Conservation (phyloP, 2,113 vertebrate genomes). For the Menura novaehollandiae region DNA sequence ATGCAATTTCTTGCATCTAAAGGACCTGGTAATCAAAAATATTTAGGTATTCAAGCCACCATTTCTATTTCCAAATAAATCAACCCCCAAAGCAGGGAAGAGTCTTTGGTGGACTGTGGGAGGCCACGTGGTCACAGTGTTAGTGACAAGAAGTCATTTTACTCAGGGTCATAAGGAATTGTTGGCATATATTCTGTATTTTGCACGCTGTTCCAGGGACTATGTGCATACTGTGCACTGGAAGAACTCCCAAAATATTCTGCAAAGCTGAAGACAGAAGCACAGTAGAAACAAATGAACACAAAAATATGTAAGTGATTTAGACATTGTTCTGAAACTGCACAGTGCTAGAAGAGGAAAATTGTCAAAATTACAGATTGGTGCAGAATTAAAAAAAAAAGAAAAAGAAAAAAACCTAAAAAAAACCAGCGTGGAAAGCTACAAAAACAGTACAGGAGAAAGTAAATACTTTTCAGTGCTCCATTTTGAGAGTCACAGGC, state of each 20-base stretch:
- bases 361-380: fast-evolving
- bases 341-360: neutral
- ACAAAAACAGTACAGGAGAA: neutral
- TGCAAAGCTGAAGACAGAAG: neutral
- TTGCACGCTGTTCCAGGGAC: fast-evolving
- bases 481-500: neutral
- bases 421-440: neutral
- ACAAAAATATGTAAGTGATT: fast-evolving
- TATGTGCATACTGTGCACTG: neutral
- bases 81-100: neutral
- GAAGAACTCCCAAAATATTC: neutral
- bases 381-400: neutral
- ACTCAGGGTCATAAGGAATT: neutral
- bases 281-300: neutral
- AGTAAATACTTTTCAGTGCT: neutral
- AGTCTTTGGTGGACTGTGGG: neutral
- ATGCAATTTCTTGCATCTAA: neutral
- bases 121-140: fast-evolving
- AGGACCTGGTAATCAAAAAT: neutral
- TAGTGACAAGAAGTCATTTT: neutral
- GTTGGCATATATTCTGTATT: neutral
- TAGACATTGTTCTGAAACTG: neutral
- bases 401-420: neutral
- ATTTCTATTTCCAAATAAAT: neutral
- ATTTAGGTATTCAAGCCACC: neutral